These are phyloP conservation scores for Cnemophilus loriae DNA, from an alignment of 2,113 vertebrate genomes.

Conservation along the genomic window DNA sequence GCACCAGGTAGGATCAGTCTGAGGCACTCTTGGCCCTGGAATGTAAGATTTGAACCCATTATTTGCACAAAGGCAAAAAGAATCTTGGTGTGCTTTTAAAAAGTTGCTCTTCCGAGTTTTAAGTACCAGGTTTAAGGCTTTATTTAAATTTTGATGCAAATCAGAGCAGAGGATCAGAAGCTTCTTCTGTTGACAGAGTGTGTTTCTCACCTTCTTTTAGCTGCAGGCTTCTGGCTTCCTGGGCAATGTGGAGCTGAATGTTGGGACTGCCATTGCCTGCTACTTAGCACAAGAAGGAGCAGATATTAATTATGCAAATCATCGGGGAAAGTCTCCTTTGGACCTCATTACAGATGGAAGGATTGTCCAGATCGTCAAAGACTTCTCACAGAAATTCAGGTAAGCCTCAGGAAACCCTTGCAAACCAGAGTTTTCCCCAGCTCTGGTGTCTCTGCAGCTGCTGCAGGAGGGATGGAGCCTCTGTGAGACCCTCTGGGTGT, in stretches of 20 bases:
- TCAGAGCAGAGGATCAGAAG: neutral
- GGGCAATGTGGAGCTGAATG: slow-evolving; percentile 81
- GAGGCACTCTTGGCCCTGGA: neutral
- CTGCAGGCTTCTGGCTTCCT: slow-evolving; percentile 86
- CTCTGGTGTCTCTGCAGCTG: neutral
- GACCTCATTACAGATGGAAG: slow-evolving; percentile 83
- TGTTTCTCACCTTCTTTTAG: slow-evolving; percentile 56
- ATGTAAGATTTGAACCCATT: neutral
- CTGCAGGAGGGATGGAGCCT: neutral
- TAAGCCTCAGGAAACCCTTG: slow-evolving; percentile 6
- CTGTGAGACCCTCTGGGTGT: neutral
- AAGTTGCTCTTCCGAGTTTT: neutral
- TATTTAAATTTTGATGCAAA: neutral
- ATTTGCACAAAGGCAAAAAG: neutral
- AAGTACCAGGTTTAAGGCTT: neutral
- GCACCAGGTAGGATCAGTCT: neutral
- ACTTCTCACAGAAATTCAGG: slow-evolving; percentile 93
- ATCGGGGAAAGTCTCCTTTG: slow-evolving; percentile 89
- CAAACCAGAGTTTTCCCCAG: neutral
- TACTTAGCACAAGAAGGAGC: slow-evolving; percentile 92
- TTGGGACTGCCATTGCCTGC: slow-evolving; percentile 86
- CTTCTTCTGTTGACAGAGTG: neutral
- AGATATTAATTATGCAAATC: slow-evolving; percentile 91
- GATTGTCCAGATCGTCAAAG: slow-evolving; percentile 83
- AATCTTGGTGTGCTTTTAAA: neutral